These are phyloP conservation scores for Ceyx margarethae DNA, from an alignment of 2,113 vertebrate genomes.

Conservation along the genomic window DNA sequence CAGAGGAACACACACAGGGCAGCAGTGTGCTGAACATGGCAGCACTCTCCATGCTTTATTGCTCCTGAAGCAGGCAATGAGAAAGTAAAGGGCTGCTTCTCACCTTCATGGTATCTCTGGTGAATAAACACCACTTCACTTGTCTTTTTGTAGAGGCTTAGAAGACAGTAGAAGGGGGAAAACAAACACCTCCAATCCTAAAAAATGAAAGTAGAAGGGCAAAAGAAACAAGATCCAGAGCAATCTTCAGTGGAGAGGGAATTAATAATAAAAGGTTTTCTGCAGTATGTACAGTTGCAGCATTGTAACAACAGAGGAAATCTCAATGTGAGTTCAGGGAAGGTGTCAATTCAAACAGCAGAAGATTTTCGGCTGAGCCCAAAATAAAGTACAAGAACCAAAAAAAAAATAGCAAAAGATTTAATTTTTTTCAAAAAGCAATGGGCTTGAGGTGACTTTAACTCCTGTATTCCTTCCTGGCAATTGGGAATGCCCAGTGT, in stretches of 20 bases:
- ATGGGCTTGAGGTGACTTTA: too few species aligned
- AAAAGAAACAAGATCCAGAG: background rate
- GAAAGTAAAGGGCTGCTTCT: background rate
- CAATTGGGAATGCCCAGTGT: too few species aligned
- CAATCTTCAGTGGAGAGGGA: background rate
- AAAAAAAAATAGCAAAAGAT: too few species aligned
- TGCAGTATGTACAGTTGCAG: background rate
- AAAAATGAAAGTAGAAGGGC: background rate
- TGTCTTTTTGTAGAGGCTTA: background rate
- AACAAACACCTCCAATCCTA: background rate
- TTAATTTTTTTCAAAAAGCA: background rate
- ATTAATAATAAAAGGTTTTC: background rate
- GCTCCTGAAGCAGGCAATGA: background rate
- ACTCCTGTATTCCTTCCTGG: too few species aligned
- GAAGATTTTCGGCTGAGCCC: background rate
- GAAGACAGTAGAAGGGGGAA: background rate
- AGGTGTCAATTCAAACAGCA: background rate
- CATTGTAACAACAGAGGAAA: background rate
- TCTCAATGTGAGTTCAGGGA: background rate
- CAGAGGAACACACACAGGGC: background rate
- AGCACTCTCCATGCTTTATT: background rate
- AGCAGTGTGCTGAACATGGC: background rate
- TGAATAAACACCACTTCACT: background rate
- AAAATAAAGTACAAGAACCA: background rate
- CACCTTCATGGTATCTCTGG: background rate